Percentiles rank a stretch among this genome's conserved stretches.
phyloP scores from a whole-genome alignment of 2,113 vertebrate species.

The Corapipo altera region DNA sequence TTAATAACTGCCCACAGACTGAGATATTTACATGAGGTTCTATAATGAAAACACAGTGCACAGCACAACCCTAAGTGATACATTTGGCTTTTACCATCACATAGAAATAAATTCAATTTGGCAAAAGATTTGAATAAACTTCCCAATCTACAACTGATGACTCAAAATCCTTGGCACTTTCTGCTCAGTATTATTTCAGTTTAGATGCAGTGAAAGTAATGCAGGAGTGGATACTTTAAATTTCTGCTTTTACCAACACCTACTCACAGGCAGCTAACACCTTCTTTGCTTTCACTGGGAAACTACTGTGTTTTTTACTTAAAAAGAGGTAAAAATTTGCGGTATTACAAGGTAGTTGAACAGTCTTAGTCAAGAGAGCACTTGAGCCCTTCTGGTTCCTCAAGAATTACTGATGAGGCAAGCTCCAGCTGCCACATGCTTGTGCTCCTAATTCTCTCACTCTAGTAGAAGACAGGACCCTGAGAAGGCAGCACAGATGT shows the following conservation, averaged over 20 bases:
- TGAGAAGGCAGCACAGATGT: accelerated
- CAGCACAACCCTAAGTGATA: not conserved
- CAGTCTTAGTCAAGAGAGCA: not conserved
- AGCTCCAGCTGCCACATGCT: not conserved
- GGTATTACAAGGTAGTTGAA: not conserved
- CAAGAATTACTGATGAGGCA: not conserved
- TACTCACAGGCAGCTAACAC: not conserved
- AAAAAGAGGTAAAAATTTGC: not conserved
- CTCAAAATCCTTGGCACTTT: not conserved
- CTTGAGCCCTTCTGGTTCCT: not conserved
- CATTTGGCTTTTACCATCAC: not conserved
- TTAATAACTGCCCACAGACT: constrained; percentile 44
- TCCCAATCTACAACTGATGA: not conserved
- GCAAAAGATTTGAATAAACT: constrained; percentile 30
- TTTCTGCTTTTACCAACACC: not conserved
- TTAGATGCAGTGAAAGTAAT: not conserved
- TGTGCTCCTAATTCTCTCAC: not conserved
- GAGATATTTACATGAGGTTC: constrained; percentile 19
- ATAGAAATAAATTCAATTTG: constrained; percentile 35
- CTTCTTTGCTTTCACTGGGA: not conserved
- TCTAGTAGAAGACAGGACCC: not conserved
- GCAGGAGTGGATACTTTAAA: not conserved
- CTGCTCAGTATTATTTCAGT: not conserved
- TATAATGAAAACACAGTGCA: constrained; percentile 23
- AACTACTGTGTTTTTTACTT: not conserved